Evolutionary conservation across 2,797 vertebrate species (phyloP).

Genomic region (Pseudotriccus pelzelni): DNA sequence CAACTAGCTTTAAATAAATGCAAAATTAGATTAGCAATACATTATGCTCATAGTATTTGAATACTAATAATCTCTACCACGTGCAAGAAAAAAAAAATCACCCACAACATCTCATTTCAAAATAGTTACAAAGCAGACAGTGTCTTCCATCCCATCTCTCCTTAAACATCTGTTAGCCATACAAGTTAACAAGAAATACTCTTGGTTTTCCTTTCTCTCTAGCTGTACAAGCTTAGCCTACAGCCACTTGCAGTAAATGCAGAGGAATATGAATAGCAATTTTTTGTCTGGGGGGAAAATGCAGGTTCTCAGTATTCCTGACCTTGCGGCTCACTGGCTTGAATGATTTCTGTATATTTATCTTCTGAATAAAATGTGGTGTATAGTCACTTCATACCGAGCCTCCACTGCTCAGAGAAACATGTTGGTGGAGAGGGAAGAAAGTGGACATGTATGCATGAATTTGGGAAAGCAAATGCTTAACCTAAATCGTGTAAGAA

Average conservation of each 20-base stretch:
- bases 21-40: not conserved
- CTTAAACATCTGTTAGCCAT: not conserved
- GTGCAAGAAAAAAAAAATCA: not conserved
- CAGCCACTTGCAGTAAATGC: not conserved
- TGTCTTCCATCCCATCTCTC: not conserved
- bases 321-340: not conserved
- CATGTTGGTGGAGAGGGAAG: not conserved
- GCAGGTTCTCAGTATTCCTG: not conserved
- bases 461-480: not conserved
- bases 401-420: not conserved
- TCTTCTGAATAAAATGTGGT: not conserved
- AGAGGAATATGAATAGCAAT: not conserved
- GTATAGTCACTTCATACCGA: not conserved
- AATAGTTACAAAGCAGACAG: not conserved
- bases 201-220: not conserved
- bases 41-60: not conserved
- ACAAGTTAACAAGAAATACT: conserved; percentile 11
- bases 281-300: conserved; percentile 13
- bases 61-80: not conserved
- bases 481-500: not conserved
- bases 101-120: not conserved
- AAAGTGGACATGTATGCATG: not conserved
- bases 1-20: not conserved
- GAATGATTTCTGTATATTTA: not conserved
- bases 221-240: not conserved